Base-by-base conservation (phyloP, 2,888 invertebrate species). In the Halocaridina rubra region DNA sequence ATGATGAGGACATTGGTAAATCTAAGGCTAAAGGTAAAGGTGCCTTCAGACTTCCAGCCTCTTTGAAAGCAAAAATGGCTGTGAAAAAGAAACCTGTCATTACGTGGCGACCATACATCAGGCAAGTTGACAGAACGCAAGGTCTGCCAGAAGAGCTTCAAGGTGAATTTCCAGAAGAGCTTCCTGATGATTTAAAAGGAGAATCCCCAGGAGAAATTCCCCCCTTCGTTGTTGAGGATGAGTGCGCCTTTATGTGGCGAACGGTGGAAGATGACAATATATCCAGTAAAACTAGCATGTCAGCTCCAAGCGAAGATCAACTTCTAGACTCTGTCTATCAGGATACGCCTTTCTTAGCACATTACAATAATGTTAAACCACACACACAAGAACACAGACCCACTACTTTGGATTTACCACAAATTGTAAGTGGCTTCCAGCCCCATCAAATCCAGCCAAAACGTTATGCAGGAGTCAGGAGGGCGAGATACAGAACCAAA, bases 201-300 rank as follows among this genome's bases (percentile, higher is more conserved):
- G 61, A 13, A 13, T 24, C 78, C 71, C 13, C 33, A 24, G 22
- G 71, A 71, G 10, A 16, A 24, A 32, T 81, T 3, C 80, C 86
- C 7, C 75, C 85, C 10, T 85, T 79, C 1, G 27, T 61, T 29
- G 85, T 85, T 29, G 87, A 87, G 71, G 87, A 87, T 57, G 87
- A 87, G 46, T 85, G 85, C n/a, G 85, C 87, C 76, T 87, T 87
- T 59, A 87, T 87, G 87, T 87, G 87, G 87, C 78, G 84, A 61
- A 87, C 87, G 10, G 82, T 87, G 13, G 85, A 87, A 27, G 85
- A 87, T 22, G 87, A 87, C 29, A 59, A 76, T 3, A 74, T 81
- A 19, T 76, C 81, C 8, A 39, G 19, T 24, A 80, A 71, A 57
- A 77, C 78, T 13, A 53, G 32, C 33, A 64, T 53, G 24, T 75